phyloP scores from a whole-genome alignment of 2,113 vertebrate genomes.

The Sebastes schlegelii region DNA sequence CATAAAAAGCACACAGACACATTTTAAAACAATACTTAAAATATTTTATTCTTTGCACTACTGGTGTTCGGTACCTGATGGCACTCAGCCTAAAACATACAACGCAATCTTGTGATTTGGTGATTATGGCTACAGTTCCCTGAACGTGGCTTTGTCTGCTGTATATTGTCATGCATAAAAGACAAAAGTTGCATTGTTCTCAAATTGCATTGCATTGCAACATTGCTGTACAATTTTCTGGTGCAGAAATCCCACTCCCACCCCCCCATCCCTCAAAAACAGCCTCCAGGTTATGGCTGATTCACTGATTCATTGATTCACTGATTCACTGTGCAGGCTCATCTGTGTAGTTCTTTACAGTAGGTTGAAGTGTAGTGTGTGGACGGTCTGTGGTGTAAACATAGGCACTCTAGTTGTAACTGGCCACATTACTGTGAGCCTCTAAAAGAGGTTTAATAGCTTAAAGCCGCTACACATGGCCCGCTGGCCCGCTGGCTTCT shows the following conservation, averaged over 20 bases:
- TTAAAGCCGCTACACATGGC: constrained; percentile 31
- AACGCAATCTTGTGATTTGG: constrained; percentile 20
- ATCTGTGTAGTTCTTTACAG: not conserved
- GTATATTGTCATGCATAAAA: constrained; percentile 56
- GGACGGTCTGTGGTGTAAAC: constrained; percentile 53
- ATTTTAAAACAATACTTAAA: constrained; percentile 61
- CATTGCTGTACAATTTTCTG: constrained; percentile 26
- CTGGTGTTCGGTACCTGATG: constrained; percentile 32
- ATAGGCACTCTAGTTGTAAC: constrained; percentile 47
- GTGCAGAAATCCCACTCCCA: constrained; percentile 1
- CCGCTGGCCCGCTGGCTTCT: constrained; percentile 9
- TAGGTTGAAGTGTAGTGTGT: not conserved
- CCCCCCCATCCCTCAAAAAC: not conserved
- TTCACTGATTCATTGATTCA: not conserved
- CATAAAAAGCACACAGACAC: not conserved
- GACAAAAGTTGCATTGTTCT: constrained; percentile 52
- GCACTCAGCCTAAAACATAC: constrained; percentile 28
- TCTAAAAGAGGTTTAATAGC: constrained; percentile 1
- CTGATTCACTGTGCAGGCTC: not conserved
- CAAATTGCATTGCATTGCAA: constrained; percentile 46
- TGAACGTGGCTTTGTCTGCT: constrained; percentile 44
- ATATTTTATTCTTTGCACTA: constrained; percentile 76
- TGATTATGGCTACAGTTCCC: constrained; percentile 74
- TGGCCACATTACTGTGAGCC: constrained; percentile 5
- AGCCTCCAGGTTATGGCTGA: constrained; percentile 1